These are phyloP conservation scores for Nyctibius bracteatus DNA, from an alignment of 2,113 vertebrate species.

Conservation along the genomic window DNA sequence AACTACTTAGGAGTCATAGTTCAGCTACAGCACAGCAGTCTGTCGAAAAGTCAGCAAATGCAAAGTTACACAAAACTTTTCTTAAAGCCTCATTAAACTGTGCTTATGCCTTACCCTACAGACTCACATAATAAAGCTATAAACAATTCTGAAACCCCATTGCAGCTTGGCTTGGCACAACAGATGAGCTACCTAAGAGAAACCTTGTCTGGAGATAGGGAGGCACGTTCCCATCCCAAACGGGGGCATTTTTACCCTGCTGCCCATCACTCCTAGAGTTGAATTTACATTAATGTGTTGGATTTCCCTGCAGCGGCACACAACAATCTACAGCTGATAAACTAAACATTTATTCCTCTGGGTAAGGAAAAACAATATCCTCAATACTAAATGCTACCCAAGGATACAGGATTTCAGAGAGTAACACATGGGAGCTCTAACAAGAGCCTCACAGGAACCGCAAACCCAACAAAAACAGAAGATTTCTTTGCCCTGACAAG, in stretches of 20 bases:
- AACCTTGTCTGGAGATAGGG: background rate
- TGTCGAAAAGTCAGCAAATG: background rate
- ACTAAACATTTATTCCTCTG: background rate
- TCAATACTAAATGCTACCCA: background rate
- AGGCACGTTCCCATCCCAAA: background rate
- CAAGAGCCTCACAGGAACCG: background rate
- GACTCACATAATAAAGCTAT: background rate
- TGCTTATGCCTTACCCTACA: background rate
- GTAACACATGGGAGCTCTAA: background rate
- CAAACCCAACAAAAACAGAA: background rate
- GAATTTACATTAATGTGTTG: background rate
- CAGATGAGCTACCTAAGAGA: background rate
- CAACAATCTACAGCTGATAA: background rate
- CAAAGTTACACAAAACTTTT: background rate
- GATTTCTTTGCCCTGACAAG: background rate
- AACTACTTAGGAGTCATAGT: background rate
- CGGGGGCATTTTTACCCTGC: background rate
- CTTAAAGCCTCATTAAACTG: background rate
- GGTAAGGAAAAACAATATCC: background rate
- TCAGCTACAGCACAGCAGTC: background rate
- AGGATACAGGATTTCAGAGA: background rate
- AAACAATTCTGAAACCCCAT: background rate
- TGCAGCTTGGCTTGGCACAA: background rate
- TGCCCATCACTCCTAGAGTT: background rate
- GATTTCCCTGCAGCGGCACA: background rate